Conservation (phyloP, 2,113 vertebrate species). For the Pyrgilauda ruficollis region DNA sequence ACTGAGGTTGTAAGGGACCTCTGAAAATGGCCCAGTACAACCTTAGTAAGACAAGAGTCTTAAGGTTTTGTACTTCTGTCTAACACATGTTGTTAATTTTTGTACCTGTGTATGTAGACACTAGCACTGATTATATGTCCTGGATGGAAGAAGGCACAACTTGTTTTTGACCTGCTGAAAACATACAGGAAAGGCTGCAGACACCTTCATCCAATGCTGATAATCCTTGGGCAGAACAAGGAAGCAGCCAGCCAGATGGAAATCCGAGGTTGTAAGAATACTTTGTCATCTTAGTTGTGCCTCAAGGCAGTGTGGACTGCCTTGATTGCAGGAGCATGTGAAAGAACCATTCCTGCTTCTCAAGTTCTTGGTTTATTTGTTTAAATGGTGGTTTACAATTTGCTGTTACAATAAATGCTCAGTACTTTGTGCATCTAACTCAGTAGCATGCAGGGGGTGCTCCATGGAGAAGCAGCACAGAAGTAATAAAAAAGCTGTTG, state of each 20-base stretch:
- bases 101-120: slow-evolving; percentile 73
- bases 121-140: slow-evolving; percentile 86
- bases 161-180: slow-evolving; percentile 79
- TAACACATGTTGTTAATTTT: background rate
- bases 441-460: background rate
- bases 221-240: slow-evolving; percentile 79
- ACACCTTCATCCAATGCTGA: slow-evolving; percentile 68
- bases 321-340: background rate
- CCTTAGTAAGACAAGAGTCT: background rate
- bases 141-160: slow-evolving; percentile 85
- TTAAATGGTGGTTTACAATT: background rate
- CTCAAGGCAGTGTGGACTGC: background rate
- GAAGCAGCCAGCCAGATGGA: slow-evolving; percentile 75
- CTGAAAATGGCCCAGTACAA: background rate
- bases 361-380: background rate
- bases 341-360: background rate
- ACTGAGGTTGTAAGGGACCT: background rate
- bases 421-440: background rate
- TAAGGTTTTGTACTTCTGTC: background rate
- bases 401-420: background rate
- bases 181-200: slow-evolving; percentile 24
- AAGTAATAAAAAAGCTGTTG: background rate
- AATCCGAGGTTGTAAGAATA: slow-evolving; percentile 83
- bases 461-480: background rate
- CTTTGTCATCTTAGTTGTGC: background rate